A percentile compares a stretch with the other conserved stretches of the same genome.
These are phyloP conservation scores for Karalla daura DNA, from an alignment of 2,797 vertebrate genomes.

Conservation along the genomic window DNA sequence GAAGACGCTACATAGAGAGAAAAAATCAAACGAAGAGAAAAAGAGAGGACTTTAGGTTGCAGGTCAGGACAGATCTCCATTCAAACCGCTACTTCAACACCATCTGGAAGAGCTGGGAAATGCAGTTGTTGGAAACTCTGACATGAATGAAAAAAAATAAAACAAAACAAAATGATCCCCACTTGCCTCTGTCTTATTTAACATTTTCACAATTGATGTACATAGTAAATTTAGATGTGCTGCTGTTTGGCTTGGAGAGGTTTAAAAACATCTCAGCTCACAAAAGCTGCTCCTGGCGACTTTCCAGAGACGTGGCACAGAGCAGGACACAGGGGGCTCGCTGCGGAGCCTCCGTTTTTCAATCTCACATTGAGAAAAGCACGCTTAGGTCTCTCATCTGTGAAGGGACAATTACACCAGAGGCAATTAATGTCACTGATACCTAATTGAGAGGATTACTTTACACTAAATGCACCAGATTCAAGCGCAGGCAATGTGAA, in stretches of 20 bases:
- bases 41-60: conserved; percentile 6
- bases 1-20: conserved; percentile 23
- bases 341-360: conserved; percentile 51
- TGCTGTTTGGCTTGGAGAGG: conserved; percentile 40
- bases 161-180: too few relatives aligned
- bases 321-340: conserved; percentile 28
- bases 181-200: conserved; percentile 7
- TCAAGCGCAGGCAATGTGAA: conserved; percentile 42
- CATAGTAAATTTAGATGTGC: conserved; percentile 43
- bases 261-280: conserved; percentile 60
- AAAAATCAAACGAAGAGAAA: conserved; percentile 9
- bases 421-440: conserved; percentile 82
- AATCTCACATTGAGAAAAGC: conserved; percentile 48
- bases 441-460: conserved; percentile 81
- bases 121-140: conserved; percentile 2
- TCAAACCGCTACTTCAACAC: conserved; percentile 9
- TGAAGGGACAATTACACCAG: conserved; percentile 80
- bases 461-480: conserved; percentile 74
- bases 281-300: conserved; percentile 60
- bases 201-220: conserved; percentile 39
- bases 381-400: conserved; percentile 74
- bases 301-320: conserved; percentile 56
- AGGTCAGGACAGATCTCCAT: conserved; percentile 15
- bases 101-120: conserved; percentile 29
- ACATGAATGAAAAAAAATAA: conserved; percentile 44